Evolutionary conservation across 2,797 vertebrate species (phyloP).

Genomic region (Neomorphus geoffroyi): DNA sequence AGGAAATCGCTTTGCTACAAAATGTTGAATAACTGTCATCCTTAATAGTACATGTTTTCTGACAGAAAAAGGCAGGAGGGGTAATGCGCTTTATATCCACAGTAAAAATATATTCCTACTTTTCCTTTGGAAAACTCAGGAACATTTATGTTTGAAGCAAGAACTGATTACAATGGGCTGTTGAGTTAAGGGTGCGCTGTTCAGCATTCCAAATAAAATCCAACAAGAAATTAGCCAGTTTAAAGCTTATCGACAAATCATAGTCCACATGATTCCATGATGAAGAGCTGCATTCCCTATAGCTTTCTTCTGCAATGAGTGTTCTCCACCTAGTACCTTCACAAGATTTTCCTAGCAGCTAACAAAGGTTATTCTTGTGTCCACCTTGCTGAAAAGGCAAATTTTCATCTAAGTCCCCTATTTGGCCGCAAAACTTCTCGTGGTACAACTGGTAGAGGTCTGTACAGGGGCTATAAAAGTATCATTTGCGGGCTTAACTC

Average conservation of each 20-base stretch:
- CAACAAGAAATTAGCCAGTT: not conserved
- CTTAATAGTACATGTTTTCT: not conserved
- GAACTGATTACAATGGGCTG: not conserved
- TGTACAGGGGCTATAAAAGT: not conserved
- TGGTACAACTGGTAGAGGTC: not conserved
- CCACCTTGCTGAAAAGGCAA: not conserved
- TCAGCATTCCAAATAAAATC: not conserved
- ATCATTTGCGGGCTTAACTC: not conserved
- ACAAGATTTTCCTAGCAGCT: not conserved
- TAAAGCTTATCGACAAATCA: not conserved
- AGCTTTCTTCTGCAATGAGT: not conserved
- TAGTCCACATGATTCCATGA: not conserved
- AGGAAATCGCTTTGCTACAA: not conserved
- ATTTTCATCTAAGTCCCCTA: not conserved
- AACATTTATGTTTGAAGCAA: not conserved
- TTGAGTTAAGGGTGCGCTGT: not conserved
- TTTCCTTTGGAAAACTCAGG: not conserved
- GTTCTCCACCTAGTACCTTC: not conserved
- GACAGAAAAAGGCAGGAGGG: not conserved
- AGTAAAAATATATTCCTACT: not conserved
- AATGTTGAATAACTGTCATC: not conserved
- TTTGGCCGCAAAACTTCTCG: not conserved
- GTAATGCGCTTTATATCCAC: not conserved
- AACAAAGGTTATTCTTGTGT: not conserved
- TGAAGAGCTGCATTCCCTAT: not conserved